Base-by-base conservation (phyloP, 2,888 invertebrate genomes). In the Suillia variegata region DNA sequence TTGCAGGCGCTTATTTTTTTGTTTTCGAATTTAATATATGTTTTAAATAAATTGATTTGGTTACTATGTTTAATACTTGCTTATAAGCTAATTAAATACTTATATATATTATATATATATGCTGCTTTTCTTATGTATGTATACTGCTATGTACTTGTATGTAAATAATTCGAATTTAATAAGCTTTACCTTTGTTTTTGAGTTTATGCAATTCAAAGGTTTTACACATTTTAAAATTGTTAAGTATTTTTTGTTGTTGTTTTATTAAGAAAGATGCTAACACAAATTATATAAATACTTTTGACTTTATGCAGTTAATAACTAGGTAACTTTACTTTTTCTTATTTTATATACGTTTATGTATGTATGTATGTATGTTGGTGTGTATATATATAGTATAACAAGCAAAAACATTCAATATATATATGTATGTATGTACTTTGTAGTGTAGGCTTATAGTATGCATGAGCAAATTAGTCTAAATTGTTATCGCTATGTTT, bases 351-450 rank as follows among this genome's bases (percentile, higher is more conserved):
- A 5, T 49, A 13, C 17, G 24, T 13, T 3, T 49, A 49, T 49
- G 17, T 49, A 49, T 18, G 13, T 6, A 12, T 53, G 17, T 45
- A 18, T 58, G 57, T 67, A 54, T 70, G 69, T 68, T 66, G 67
- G 38, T 47, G 33, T 59, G n/a, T 50, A 20, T 50, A 67, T 69
- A 45, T 69, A 67, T 63, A 69, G 70, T 73, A 67, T 71, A 73
- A 73, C 75, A 73, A 73, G 73, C 76, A 73, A 70, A 75, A 74
- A 75, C 74, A 75, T 73, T 75, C 73, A 73, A 73, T 73, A 75
- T 75, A 68, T 70, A 67, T 73, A 59, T 63, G 21, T 54, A 24
- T 56, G 48, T 51, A 56, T 31, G 49, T 50, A 24, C 49, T 21
- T 22, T 64, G 49, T 52, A 58, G 22, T 67, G 47, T 62, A 33